A percentile compares a stretch with the other conserved stretches of the same genome.
Evolutionary conservation across 2,888 invertebrate genomes (phyloP).

Genomic region (Nomada ruficornis): DNA sequence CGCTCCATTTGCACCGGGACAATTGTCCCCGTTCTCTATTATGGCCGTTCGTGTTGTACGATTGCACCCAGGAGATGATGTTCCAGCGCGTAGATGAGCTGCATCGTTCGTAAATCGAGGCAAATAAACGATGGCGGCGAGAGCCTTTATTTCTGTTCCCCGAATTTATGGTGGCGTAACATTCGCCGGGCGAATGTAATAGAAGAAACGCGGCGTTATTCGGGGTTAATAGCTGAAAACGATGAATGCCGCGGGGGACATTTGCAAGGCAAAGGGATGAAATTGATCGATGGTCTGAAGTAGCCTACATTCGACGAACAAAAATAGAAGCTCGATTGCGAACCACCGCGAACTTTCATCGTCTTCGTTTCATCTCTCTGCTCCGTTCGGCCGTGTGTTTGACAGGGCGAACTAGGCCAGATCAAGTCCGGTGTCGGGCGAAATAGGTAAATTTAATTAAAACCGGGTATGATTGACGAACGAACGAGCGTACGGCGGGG

Average conservation of each 20-base stretch:
- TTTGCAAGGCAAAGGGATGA: not conserved
- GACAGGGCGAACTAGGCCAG: slow-evolving; percentile 24
- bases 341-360: slow-evolving; percentile 19
- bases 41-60: slow-evolving; percentile 39
- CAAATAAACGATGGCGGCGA: not conserved
- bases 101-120: slow-evolving; percentile 39
- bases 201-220: not conserved
- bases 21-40: slow-evolving; percentile 47
- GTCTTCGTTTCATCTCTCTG: slow-evolving; percentile 16
- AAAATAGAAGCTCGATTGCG: slow-evolving; percentile 3
- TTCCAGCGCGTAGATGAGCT: slow-evolving; percentile 26
- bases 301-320: not conserved
- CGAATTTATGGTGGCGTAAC: not conserved
- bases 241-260: not conserved
- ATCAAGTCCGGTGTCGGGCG: slow-evolving; percentile 10
- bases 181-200: not conserved
- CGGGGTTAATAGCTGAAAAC: not conserved
- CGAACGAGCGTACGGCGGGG: slow-evolving; percentile 16
- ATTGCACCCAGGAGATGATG: slow-evolving; percentile 40
- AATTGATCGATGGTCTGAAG: not conserved
- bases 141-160: not conserved
- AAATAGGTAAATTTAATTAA: slow-evolving; percentile 59
- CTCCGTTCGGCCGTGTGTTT: not conserved
- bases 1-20: slow-evolving; percentile 54
- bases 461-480: slow-evolving; percentile 38